These are phyloP conservation scores for Euleptes europaea DNA, from an alignment of 2,113 vertebrate species.

Conservation along the genomic window DNA sequence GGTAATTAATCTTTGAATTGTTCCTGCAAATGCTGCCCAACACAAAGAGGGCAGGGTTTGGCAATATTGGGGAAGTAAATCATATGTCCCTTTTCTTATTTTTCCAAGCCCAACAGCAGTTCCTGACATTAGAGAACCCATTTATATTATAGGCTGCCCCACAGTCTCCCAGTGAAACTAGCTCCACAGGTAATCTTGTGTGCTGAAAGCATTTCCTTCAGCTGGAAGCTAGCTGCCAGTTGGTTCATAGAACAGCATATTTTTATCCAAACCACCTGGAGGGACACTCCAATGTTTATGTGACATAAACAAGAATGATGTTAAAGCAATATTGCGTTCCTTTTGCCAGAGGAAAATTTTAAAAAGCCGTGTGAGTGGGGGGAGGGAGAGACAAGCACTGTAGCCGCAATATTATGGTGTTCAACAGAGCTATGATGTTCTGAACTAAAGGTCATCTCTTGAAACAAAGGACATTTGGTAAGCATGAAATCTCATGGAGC, in stretches of 20 bases:
- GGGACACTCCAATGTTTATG: slow-evolving; percentile 14
- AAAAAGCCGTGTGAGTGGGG: background rate
- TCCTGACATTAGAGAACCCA: background rate
- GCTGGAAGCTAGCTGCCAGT: background rate
- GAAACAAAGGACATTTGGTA: slow-evolving; percentile 5
- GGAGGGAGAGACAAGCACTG: background rate
- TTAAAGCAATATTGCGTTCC: background rate
- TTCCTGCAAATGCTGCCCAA: background rate
- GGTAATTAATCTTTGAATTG: background rate
- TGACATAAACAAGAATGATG: slow-evolving; percentile 21
- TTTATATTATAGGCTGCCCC: background rate
- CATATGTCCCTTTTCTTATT: background rate
- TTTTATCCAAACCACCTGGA: slow-evolving; percentile 14
- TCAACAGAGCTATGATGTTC: background rate
- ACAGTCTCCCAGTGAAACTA: background rate
- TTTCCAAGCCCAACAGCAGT: background rate
- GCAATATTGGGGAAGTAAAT: background rate
- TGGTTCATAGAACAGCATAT: slow-evolving; percentile 20
- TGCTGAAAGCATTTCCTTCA: slow-evolving; percentile 5
- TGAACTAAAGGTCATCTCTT: slow-evolving; percentile 13
- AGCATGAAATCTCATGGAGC: background rate
- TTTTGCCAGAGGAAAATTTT: slow-evolving; percentile 2
- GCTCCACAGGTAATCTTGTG: background rate
- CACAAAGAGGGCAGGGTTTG: background rate
- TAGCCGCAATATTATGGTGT: background rate